Evolutionary conservation across 1,140 invertebrate species (phyloP).

Genomic region (Pogonognathellus flavescens): DNA sequence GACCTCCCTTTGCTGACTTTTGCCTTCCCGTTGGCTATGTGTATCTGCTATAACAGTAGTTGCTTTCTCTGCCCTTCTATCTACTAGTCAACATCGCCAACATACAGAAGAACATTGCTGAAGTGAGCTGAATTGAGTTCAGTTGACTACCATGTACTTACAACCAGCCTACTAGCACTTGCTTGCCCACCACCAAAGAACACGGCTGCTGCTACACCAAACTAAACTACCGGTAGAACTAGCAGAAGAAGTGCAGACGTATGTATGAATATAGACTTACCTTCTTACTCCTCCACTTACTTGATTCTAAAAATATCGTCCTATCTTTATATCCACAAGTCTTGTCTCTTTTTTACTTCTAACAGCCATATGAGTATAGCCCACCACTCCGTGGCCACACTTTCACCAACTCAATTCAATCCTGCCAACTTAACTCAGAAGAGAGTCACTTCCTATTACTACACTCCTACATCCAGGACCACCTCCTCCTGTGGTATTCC

Average conservation of each 20-base stretch:
- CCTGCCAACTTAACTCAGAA: constrained; percentile 36
- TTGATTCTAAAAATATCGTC: constrained; percentile 26
- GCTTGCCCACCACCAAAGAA: constrained; percentile 21
- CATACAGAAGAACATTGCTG: constrained; percentile 14
- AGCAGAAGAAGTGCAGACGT: not conserved
- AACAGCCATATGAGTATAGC: not conserved
- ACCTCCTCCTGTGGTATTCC: not conserved
- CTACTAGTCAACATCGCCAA: constrained; percentile 25
- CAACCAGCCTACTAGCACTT: not conserved
- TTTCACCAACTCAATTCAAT: constrained; percentile 50
- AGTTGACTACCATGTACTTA: constrained; percentile 29
- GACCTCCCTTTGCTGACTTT: constrained; percentile 54
- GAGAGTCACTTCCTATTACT: constrained; percentile 2
- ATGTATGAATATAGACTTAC: not conserved
- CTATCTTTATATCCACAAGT: not conserved
- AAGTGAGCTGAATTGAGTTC: constrained; percentile 26
- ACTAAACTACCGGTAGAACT: not conserved
- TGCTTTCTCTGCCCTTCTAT: constrained; percentile 41
- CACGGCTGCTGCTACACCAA: not conserved
- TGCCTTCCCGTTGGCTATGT: constrained; percentile 42
- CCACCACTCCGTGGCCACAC: not conserved
- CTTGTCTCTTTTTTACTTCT: not conserved
- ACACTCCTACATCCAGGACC: not conserved
- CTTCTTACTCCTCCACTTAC: constrained; percentile 27
- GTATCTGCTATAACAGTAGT: constrained; percentile 15